Percentiles rank a stretch among this genome's conserved stretches.
Evolutionary conservation across 2,113 vertebrate genomes (phyloP).

Genomic region (Odontesthes bonariensis): DNA sequence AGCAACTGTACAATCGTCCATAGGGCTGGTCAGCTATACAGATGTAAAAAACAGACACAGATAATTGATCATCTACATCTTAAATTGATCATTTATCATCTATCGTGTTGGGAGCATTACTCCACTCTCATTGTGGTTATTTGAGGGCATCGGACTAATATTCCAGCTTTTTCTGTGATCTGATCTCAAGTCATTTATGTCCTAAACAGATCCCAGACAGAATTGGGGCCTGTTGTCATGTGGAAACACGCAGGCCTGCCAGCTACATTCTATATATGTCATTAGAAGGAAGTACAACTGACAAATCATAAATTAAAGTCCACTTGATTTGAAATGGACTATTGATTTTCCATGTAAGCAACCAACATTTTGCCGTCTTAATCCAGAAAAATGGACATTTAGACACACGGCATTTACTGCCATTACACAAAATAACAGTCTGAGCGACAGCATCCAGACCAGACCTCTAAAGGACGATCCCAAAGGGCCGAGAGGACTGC

Average conservation of each 20-base stretch:
- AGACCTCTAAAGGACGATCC: neutral
- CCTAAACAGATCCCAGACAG: too few relatives aligned
- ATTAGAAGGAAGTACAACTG: too few relatives aligned
- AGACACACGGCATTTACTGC: neutral
- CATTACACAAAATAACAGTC: neutral
- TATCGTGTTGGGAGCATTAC: slow-evolving; percentile 14
- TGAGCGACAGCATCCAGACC: neutral
- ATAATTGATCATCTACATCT: slow-evolving; percentile 67
- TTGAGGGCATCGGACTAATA: neutral
- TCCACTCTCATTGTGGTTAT: neutral
- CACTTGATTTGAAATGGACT: too few relatives aligned
- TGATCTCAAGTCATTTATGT: neutral
- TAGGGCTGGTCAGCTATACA: slow-evolving; percentile 62
- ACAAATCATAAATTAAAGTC: too few relatives aligned
- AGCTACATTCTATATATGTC: too few relatives aligned
- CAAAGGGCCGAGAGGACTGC: neutral
- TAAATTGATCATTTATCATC: slow-evolving; percentile 27
- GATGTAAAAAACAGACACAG: slow-evolving; percentile 70
- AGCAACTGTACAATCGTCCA: slow-evolving; percentile 57
- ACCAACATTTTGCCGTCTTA: neutral
- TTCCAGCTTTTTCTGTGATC: slow-evolving; percentile 5
- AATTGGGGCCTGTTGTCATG: too few relatives aligned
- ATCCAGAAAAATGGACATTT: neutral
- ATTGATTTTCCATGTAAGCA: too few relatives aligned
- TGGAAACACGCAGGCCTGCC: too few relatives aligned